Conservation (phyloP, 2,797 vertebrate species). For the Myotis vivesi region DNA sequence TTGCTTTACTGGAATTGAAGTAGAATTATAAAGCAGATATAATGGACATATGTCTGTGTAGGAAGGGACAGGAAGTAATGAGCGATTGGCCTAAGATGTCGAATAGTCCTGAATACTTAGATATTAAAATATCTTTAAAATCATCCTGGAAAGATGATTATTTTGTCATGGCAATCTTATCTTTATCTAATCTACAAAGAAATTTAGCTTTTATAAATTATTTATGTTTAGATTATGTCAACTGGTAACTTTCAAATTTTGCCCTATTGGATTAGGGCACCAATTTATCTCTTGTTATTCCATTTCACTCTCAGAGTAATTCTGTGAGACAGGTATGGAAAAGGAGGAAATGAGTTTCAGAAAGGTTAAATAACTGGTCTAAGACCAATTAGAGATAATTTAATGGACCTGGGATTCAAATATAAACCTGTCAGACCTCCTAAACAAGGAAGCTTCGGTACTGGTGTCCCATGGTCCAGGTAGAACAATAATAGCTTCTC, state of each 20-base stretch:
- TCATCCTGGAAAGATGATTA: not conserved
- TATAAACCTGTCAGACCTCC: not conserved
- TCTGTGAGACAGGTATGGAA: not conserved
- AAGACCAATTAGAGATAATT: not conserved
- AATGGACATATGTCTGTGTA: not conserved
- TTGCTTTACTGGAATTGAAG: not conserved
- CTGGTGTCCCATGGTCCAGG: not conserved
- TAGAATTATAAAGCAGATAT: not conserved
- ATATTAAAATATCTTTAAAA: not conserved
- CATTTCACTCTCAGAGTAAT: slow-evolving; percentile 8
- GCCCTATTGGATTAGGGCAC: not conserved
- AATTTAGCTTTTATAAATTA: not conserved
- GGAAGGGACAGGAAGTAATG: not conserved
- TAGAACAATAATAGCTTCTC: not conserved
- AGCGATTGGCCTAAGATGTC: not conserved
- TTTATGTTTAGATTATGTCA: not conserved
- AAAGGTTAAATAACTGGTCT: not conserved
- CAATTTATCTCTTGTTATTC: not conserved
- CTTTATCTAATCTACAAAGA: not conserved
- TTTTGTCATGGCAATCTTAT: not conserved
- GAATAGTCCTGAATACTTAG: not conserved
- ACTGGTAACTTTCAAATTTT: not conserved
- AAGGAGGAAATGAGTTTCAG: not conserved
- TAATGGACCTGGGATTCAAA: not conserved
- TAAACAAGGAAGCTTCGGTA: not conserved